Base-by-base conservation (phyloP, 2,113 vertebrate genomes). In the Malurus cyaneus region DNA sequence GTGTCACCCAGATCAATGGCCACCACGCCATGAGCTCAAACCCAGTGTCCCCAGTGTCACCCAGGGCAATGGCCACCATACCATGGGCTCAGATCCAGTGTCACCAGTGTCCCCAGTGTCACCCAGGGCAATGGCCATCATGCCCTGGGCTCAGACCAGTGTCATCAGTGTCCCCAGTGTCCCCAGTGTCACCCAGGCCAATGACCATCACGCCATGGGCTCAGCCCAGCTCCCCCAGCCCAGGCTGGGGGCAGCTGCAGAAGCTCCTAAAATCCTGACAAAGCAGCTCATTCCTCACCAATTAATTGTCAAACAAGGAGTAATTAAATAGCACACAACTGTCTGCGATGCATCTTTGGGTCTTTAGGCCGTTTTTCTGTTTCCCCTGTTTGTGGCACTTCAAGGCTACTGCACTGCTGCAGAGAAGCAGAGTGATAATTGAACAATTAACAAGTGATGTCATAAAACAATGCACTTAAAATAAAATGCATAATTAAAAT, bases 401-500 rank as follows among this genome's bases (percentile, higher is more conserved):
- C 50, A 90, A 94, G 88, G 74, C 65, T 95, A 50, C 54, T 70
- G 41, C 89, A 56, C 39, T 36, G 2, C 53, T 91, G 72, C 86
- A 95, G 87, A 89, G 92, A 87, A 92, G 92, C 32, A 2, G 65
- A 81, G 77, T 82, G 85, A 92, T 96, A 98, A 97, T 86, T 89
- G 93, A 95, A 96, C 76, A 97, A 95, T 94, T 97, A 97, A 90
- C 95, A 88, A 96, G 79, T 81, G 59, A 56, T 69, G 71, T 86
- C 89, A 93, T 88, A 94, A 97, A 97, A 87, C 66, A 93, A 82
- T 74, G 56, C 73, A 64, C 72, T 97, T 97, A 96, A 98, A 96
- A 97, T 92, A 72, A 97, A 96, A 96, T 88, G 80, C 65, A 54
- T 86, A 96, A 96, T 96, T 97, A 97, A 96, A 97, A 95, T 60